Evolutionary conservation across 2,797 vertebrate species (phyloP).

Genomic region (Lemur catta): DNA sequence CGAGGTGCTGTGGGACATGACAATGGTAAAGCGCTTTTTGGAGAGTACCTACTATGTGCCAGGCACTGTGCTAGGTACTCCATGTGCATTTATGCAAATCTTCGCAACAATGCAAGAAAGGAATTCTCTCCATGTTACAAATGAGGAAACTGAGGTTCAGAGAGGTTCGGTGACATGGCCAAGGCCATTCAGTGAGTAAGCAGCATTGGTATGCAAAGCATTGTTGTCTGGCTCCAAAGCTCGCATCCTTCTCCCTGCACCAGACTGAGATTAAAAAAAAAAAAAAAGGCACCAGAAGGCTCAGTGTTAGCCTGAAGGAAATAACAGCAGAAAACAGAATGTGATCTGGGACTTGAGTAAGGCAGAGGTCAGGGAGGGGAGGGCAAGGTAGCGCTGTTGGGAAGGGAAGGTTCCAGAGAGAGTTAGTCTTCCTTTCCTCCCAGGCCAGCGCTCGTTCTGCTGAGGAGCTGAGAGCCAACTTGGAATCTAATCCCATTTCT

Average conservation of each 20-base stretch:
- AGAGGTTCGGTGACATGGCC: neutral
- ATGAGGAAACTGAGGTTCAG: conserved; percentile 38
- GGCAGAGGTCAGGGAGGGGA: conserved; percentile 32
- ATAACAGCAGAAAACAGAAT: conserved; percentile 51
- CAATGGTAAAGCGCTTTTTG: neutral
- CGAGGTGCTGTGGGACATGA: neutral
- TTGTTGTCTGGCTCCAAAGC: conserved; percentile 35
- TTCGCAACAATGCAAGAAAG: neutral
- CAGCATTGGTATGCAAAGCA: conserved; percentile 31
- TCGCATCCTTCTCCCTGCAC: conserved; percentile 16
- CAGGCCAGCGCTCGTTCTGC: neutral
- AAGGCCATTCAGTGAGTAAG: neutral
- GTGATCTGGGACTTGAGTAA: conserved; percentile 14
- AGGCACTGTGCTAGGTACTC: neutral
- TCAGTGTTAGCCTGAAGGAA: conserved; percentile 59
- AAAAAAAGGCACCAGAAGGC: neutral
- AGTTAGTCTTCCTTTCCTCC: neutral
- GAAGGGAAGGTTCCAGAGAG: neutral
- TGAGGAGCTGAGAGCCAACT: neutral
- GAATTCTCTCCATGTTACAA: neutral
- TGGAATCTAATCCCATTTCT: neutral
- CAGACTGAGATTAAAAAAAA: conserved; percentile 26
- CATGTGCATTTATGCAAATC: neutral
- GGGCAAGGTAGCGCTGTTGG: neutral
- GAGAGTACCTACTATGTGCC: neutral